Conservation (phyloP, 2,888 invertebrate genomes). For the Cataglyphis cursor region DNA sequence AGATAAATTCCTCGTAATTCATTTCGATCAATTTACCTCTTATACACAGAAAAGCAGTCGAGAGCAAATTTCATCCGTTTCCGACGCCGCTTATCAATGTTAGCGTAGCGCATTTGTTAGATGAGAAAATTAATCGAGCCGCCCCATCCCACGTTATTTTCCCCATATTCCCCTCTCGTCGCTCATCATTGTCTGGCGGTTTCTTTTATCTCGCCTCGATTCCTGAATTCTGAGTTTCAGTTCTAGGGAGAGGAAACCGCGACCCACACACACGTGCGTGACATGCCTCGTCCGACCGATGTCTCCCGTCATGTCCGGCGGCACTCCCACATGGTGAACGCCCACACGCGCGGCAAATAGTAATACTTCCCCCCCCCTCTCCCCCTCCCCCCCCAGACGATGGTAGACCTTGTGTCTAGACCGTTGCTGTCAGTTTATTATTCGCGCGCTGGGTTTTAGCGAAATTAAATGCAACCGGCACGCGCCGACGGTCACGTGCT, state of each 20-base stretch:
- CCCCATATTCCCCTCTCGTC: neutral
- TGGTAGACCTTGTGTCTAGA: slow-evolving; percentile 70
- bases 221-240: slow-evolving; percentile 52
- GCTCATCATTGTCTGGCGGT: neutral
- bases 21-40: neutral
- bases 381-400: slow-evolving; percentile 12
- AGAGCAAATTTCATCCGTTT: slow-evolving; percentile 21
- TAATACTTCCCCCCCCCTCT: slow-evolving; percentile 58
- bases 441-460: slow-evolving; percentile 72
- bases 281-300: slow-evolving; percentile 55
- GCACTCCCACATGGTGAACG: slow-evolving; percentile 75
- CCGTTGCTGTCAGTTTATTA: slow-evolving; percentile 69
- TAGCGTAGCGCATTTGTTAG: neutral
- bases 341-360: slow-evolving; percentile 75
- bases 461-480: slow-evolving; percentile 71
- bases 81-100: slow-evolving; percentile 10
- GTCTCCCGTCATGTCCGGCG: slow-evolving; percentile 72
- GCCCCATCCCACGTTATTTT: slow-evolving; percentile 25
- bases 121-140: slow-evolving; percentile 24
- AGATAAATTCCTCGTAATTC: slow-evolving; percentile 1
- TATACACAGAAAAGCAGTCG: neutral
- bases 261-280: slow-evolving; percentile 64
- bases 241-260: slow-evolving; percentile 65
- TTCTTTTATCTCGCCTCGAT: slow-evolving; percentile 48
- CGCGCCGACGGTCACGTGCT: slow-evolving; percentile 39